Conservation (phyloP, 1,140 invertebrate species). For the Paraescarpia echinospica region DNA sequence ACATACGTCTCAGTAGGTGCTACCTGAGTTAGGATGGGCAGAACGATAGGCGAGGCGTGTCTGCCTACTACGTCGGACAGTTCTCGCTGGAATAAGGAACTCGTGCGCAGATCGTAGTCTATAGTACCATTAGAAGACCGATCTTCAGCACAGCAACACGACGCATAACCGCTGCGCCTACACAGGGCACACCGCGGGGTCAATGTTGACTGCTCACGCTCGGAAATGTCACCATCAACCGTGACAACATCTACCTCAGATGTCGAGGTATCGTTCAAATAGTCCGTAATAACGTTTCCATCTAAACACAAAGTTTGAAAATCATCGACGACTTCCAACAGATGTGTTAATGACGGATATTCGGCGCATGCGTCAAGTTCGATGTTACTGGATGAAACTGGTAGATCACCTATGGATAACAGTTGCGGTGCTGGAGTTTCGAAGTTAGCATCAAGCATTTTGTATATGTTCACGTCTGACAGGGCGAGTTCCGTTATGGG, state of each 20-base stretch:
- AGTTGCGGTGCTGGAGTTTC: not conserved
- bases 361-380: not conserved
- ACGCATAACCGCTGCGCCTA: not conserved
- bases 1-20: not conserved
- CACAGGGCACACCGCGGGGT: too few species aligned
- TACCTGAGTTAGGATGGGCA: not conserved
- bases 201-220: not conserved
- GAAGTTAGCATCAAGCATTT: not conserved
- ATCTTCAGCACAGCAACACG: not conserved
- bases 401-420: not conserved
- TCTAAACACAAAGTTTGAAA: not conserved
- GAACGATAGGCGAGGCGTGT: not conserved
- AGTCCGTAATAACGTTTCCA: not conserved
- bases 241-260: not conserved
- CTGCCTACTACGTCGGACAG: not conserved
- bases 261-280: not conserved
- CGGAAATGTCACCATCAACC: not conserved
- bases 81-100: not conserved
- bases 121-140: not conserved
- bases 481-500: not conserved
- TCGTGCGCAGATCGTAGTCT: not conserved
- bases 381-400: not conserved
- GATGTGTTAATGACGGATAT: not conserved
- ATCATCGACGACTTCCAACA: not conserved
- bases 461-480: not conserved